These are phyloP conservation scores for Drosophila robusta DNA, from an alignment of 2,888 invertebrate genomes.

Conservation along the genomic window DNA sequence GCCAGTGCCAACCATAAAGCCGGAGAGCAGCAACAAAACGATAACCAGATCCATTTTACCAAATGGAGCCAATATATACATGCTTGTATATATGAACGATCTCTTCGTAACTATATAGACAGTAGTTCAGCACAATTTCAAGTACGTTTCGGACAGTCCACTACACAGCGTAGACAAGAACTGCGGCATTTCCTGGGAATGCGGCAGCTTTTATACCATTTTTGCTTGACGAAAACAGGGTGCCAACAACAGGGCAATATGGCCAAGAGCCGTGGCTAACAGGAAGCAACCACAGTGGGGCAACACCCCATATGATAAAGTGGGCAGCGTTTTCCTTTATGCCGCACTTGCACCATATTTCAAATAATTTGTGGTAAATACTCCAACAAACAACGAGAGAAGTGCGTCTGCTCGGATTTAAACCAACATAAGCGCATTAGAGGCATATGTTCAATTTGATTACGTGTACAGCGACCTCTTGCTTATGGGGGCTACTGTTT, in stretches of 20 bases:
- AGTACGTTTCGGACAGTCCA: conserved; percentile 34
- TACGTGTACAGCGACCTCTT: conserved; percentile 31
- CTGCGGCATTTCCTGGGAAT: conserved; percentile 35
- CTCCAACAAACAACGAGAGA: conserved; percentile 61
- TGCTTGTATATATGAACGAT: conserved; percentile 8
- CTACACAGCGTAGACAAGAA: conserved; percentile 39
- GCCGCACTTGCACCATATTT: conserved; percentile 75
- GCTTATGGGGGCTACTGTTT: conserved; percentile 21
- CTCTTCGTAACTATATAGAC: not conserved
- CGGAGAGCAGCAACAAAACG: conserved; percentile 25
- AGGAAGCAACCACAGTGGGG: conserved; percentile 20
- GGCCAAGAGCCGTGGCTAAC: conserved; percentile 3
- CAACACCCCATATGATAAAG: conserved; percentile 58
- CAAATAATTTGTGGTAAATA: conserved; percentile 76
- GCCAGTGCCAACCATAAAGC: conserved; percentile 20
- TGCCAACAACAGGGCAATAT: conserved; percentile 33
- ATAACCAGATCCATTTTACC: conserved; percentile 41
- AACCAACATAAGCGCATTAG: conserved; percentile 66
- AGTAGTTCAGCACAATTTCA: conserved; percentile 1
- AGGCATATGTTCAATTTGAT: conserved; percentile 65
- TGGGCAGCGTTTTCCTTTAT: conserved; percentile 60
- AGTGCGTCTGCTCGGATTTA: conserved; percentile 59
- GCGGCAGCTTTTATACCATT: conserved; percentile 56
- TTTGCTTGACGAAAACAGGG: conserved; percentile 48
- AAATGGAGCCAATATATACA: conserved; percentile 33